A percentile compares a stretch with the other conserved stretches of the same genome.
Conservation (phyloP, 2,797 vertebrate genomes). For the Lutjanus campechanus region DNA sequence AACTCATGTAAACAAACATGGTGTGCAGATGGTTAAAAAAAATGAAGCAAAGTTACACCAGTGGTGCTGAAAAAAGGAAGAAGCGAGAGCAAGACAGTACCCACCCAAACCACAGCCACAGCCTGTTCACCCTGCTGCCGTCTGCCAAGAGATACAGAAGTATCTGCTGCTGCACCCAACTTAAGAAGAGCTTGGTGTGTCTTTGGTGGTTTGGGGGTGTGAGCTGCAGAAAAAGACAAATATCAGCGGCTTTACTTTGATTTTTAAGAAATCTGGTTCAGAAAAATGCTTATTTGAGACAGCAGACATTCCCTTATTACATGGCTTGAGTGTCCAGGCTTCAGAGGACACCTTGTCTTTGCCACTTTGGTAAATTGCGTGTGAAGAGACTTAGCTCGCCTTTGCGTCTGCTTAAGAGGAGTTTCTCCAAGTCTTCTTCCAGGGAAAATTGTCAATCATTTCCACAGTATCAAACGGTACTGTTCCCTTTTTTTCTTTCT, state of each 20-base stretch:
- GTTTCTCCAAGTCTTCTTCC: conserved; percentile 38
- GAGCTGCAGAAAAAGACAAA: conserved; percentile 1
- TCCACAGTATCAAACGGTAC: background rate
- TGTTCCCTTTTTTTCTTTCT: background rate
- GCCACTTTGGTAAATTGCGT: conserved; percentile 41
- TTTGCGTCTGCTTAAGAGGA: conserved; percentile 34
- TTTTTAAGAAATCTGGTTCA: conserved; percentile 48
- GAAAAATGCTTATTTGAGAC: background rate
- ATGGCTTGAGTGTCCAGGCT: conserved; percentile 15
- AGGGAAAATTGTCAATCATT: conserved; percentile 30
- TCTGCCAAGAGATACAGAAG: too few relatives aligned
- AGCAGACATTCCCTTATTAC: conserved; percentile 21
- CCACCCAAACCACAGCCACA: too few relatives aligned
- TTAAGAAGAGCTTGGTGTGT: background rate
- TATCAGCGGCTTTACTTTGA: conserved; percentile 22
- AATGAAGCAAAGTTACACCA: too few relatives aligned
- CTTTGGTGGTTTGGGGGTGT: background rate
- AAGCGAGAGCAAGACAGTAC: too few relatives aligned
- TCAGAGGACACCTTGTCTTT: conserved; percentile 29
- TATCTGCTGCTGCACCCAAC: too few relatives aligned
- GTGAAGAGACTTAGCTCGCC: conserved; percentile 47
- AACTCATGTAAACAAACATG: too few relatives aligned
- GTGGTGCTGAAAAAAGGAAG: too few relatives aligned
- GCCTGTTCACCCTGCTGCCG: too few relatives aligned
- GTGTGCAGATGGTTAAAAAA: too few relatives aligned